Conservation (phyloP, 2,888 invertebrate species). For the Protodeltote pygarga region DNA sequence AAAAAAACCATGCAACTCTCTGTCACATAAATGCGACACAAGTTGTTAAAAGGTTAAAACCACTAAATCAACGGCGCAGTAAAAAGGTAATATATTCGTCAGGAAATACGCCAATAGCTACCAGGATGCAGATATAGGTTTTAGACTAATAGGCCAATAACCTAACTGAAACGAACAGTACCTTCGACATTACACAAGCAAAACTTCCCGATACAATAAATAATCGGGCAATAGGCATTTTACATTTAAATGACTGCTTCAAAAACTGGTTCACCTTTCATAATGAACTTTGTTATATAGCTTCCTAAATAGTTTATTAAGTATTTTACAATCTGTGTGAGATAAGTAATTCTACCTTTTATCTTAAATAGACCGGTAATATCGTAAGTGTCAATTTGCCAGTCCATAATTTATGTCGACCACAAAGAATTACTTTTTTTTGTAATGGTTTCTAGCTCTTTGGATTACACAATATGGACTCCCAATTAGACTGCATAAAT, state of each 20-base stretch:
- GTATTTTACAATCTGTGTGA: slow-evolving; percentile 49
- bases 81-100: no score
- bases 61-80: no score
- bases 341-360: slow-evolving; percentile 28
- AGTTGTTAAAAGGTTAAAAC: no score
- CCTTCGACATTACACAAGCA: slow-evolving; percentile 19
- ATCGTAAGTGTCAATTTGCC: slow-evolving; percentile 37
- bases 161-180: no score
- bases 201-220: slow-evolving; percentile 31
- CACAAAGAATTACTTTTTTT: no score
- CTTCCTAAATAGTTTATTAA: slow-evolving; percentile 73
- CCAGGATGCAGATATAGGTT: slow-evolving; percentile 22
- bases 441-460: slow-evolving; percentile 1
- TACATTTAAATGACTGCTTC: slow-evolving; percentile 64
- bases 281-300: slow-evolving; percentile 67
- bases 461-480: no score
- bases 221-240: slow-evolving; percentile 48
- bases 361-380: slow-evolving; percentile 35
- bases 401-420: no score
- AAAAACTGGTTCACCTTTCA: slow-evolving; percentile 80
- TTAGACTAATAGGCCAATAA: slow-evolving; percentile 22
- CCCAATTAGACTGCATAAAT: no score
- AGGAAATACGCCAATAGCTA: no score
- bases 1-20: no score
- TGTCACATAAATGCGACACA: no score